Evolutionary conservation across 2,113 vertebrate genomes (phyloP).

Genomic region (Myocastor coypus): DNA sequence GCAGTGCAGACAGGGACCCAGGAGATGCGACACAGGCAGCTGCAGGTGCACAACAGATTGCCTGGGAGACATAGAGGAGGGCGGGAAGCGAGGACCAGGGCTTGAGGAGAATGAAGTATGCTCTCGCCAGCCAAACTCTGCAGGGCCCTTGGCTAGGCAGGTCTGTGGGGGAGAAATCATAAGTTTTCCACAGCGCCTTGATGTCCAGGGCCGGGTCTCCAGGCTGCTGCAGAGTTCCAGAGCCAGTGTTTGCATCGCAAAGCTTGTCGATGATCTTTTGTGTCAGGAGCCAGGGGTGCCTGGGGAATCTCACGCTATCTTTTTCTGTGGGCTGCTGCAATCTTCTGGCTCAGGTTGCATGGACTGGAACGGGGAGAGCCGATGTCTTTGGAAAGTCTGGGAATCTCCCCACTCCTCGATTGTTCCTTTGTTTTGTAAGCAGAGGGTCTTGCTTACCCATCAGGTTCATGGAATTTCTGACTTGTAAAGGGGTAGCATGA

Average conservation of each 20-base stretch:
- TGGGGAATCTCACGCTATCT: background rate
- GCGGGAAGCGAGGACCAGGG: background rate
- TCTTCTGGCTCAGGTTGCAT: background rate
- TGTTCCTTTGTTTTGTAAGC: background rate
- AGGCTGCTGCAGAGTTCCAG: slow-evolving; percentile 32
- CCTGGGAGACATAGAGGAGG: background rate
- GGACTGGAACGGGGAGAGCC: background rate
- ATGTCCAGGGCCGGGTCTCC: background rate
- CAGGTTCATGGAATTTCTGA: background rate
- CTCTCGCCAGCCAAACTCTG: background rate
- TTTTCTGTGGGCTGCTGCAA: background rate
- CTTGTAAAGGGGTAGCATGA: background rate
- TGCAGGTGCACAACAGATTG: background rate
- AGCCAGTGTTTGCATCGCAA: slow-evolving; percentile 12
- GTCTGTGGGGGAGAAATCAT: slow-evolving; percentile 24
- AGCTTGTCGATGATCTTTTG: background rate
- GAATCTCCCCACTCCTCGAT: background rate
- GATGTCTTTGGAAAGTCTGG: background rate
- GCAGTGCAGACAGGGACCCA: background rate
- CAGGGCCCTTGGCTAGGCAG: background rate
- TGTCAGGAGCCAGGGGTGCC: background rate
- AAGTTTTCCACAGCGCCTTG: slow-evolving; percentile 32
- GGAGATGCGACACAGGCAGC: background rate
- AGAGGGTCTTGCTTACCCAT: background rate
- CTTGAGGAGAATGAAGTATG: slow-evolving; percentile 32